Conservation (phyloP, 2,113 vertebrate genomes). For the Otis tarda region DNA sequence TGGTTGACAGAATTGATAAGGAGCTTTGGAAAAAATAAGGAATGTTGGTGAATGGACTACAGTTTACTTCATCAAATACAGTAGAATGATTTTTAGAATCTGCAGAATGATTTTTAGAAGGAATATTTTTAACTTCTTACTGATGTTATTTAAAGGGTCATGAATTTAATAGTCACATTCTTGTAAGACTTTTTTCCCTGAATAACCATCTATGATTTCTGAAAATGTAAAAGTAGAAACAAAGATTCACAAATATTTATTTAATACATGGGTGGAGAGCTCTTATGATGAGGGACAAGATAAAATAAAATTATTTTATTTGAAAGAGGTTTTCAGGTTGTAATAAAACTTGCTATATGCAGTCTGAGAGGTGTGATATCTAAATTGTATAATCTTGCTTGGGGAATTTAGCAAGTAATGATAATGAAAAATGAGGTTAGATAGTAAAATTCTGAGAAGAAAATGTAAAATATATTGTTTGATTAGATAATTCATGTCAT, state of each 20-base stretch:
- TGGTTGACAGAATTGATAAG: neutral
- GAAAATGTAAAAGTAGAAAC: neutral
- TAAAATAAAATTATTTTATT: neutral
- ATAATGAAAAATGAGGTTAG: neutral
- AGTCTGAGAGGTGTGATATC: neutral
- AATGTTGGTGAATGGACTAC: neutral
- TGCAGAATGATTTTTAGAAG: neutral
- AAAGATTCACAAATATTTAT: neutral
- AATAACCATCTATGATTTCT: neutral
- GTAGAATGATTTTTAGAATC: too few species aligned
- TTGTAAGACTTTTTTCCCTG: neutral
- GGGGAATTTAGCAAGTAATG: neutral
- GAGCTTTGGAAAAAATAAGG: neutral
- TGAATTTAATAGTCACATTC: neutral
- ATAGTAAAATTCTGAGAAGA: neutral
- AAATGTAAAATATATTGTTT: neutral
- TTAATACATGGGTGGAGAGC: neutral
- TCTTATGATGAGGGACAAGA: neutral
- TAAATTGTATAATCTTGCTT: neutral
- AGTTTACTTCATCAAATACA: neutral
- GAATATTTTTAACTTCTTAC: neutral
- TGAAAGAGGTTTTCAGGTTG: neutral
- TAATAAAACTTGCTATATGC: neutral
- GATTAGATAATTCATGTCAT: neutral
- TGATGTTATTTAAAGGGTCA: neutral